phyloP scores from a whole-genome alignment of 2,888 invertebrate genomes.

The Stictocephala bisonia region DNA sequence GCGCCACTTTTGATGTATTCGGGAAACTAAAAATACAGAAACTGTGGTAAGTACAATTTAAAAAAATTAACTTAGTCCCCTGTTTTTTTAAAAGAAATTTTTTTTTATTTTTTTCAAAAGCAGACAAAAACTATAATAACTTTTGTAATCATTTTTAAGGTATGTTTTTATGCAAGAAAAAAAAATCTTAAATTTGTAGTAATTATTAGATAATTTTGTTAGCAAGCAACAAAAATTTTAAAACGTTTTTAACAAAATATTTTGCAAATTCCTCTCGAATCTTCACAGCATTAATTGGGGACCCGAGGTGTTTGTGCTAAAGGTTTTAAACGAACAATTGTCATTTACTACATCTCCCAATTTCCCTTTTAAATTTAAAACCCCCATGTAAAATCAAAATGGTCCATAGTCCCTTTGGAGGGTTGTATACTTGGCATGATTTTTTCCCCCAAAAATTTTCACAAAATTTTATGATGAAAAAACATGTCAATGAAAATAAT shows the following conservation, averaged over 20 bases:
- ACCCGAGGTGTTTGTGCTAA: slow-evolving; percentile 3
- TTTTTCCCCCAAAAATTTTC: slow-evolving; percentile 54
- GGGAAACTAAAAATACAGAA: background rate
- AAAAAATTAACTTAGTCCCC: background rate
- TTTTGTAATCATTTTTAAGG: no score
- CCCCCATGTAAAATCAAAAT: slow-evolving; percentile 46
- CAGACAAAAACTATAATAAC: no score
- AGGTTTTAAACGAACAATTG: slow-evolving; percentile 14
- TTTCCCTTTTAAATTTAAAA: slow-evolving; percentile 33
- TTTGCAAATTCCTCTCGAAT: slow-evolving; percentile 23
- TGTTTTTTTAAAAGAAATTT: no score
- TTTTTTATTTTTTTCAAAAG: no score
- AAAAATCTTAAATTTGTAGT: no score
- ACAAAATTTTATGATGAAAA: slow-evolving; percentile 60
- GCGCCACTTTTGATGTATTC: background rate
- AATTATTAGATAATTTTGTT: background rate
- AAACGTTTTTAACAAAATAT: slow-evolving; percentile 18
- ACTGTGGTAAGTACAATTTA: background rate
- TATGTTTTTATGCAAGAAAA: background rate
- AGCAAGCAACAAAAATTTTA: background rate
- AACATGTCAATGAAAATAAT: slow-evolving; percentile 60
- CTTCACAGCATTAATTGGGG: slow-evolving; percentile 5
- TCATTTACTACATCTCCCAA: slow-evolving; percentile 31
- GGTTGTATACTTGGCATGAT: slow-evolving; percentile 56
- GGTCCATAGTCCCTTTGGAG: slow-evolving; percentile 56